A percentile compares a stretch with the other conserved stretches of the same genome.
These are phyloP conservation scores for Macrosoma leucophasiata DNA, from an alignment of 2,888 invertebrate species.

Conservation along the genomic window DNA sequence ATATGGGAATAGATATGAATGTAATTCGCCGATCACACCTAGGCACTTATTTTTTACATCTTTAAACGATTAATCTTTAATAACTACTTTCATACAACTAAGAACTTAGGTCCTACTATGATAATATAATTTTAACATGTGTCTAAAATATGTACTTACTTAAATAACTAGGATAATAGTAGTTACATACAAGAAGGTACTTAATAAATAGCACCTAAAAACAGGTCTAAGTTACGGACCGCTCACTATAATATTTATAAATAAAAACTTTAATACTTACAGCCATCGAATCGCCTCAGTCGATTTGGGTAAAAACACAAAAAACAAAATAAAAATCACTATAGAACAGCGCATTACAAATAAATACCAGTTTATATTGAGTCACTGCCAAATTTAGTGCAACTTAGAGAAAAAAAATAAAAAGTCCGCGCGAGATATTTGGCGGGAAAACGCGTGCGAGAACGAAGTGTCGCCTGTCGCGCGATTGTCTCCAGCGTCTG, in stretches of 20 bases:
- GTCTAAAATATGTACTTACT: no score
- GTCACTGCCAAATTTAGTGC: slow-evolving; percentile 8
- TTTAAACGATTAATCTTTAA: no score
- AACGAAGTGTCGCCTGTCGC: slow-evolving; percentile 28
- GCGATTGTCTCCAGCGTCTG: slow-evolving; percentile 46
- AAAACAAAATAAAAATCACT: slow-evolving; percentile 62
- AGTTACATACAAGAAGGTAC: slow-evolving; percentile 14
- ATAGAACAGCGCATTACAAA: slow-evolving; percentile 64
- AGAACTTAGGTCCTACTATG: no score
- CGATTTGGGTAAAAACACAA: slow-evolving; percentile 65
- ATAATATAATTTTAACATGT: no score
- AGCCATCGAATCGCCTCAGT: slow-evolving; percentile 68
- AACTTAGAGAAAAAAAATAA: slow-evolving; percentile 23
- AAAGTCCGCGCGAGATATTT: slow-evolving; percentile 40
- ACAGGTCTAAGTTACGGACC: slow-evolving; percentile 1
- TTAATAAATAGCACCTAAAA: neutral
- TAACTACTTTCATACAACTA: no score
- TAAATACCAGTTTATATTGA: slow-evolving; percentile 24
- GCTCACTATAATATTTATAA: no score
- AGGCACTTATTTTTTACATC: no score
- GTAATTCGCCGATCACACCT: no score
- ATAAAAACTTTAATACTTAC: slow-evolving; percentile 45
- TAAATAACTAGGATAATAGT: slow-evolving; percentile 34
- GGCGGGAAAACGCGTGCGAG: slow-evolving; percentile 49
- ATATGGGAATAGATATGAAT: no score